Percentiles rank a stretch among this genome's conserved stretches.
Evolutionary conservation across 2,113 vertebrate genomes (phyloP).

Genomic region (Falcunculus frontatus): DNA sequence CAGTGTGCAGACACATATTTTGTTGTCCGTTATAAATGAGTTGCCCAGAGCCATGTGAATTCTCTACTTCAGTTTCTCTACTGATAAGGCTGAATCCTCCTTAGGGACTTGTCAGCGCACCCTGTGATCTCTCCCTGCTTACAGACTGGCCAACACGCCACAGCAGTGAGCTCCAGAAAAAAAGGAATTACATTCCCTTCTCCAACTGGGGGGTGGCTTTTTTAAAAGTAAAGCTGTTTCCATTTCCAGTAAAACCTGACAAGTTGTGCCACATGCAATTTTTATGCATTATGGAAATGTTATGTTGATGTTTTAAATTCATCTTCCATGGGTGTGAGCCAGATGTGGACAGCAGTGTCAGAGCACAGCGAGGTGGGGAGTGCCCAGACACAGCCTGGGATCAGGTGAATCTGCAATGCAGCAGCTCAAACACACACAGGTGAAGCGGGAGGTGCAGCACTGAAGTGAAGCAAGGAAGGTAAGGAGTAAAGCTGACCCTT

Average conservation of each 20-base stretch:
- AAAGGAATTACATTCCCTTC: neutral
- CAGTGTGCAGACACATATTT: neutral
- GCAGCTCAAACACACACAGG: neutral
- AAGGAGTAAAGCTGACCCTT: constrained; percentile 64
- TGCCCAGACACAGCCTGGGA: neutral
- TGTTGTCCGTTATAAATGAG: neutral
- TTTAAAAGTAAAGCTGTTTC: neutral
- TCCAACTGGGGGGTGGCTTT: neutral
- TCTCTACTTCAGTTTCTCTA: neutral
- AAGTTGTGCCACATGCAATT: neutral
- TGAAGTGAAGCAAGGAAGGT: neutral
- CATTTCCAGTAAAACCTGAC: neutral
- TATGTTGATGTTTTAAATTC: neutral
- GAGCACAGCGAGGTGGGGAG: neutral
- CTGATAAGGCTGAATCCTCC: neutral
- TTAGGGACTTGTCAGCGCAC: neutral
- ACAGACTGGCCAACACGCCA: rapidly evolving
- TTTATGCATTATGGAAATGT: neutral
- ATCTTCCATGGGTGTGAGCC: neutral
- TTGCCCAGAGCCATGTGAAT: neutral
- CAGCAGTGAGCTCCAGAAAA: neutral
- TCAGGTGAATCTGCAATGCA: neutral
- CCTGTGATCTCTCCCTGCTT: neutral
- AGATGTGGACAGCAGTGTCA: neutral
- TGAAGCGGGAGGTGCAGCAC: neutral